Conservation (phyloP, 2,797 vertebrate species). For the Rhynchonycteris naso region DNA sequence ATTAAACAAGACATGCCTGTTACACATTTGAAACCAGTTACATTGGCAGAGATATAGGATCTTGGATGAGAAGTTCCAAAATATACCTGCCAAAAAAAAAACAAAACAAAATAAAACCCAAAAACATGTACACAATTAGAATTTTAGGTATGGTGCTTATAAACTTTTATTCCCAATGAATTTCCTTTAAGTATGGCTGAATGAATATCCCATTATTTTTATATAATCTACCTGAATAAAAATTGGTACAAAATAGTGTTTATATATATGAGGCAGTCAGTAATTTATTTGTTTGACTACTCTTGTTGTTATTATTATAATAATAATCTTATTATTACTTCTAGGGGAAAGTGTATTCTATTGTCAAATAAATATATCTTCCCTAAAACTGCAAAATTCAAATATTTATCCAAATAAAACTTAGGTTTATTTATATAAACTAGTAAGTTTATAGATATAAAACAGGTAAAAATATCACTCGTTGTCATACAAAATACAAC, state of each 20-base stretch:
- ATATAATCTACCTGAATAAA: background rate
- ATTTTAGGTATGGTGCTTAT: background rate
- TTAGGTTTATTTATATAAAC: no score
- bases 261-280: background rate
- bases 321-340: background rate
- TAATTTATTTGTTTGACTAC: background rate
- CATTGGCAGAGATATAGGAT: slow-evolving; percentile 97
- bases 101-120: slow-evolving; percentile 40
- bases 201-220: background rate
- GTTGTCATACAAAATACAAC: background rate
- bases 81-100: slow-evolving; percentile 90
- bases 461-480: slow-evolving; percentile 12
- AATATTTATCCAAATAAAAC: slow-evolving; percentile 45
- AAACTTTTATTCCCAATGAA: background rate
- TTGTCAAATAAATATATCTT: slow-evolving; percentile 15
- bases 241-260: background rate
- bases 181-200: slow-evolving; percentile 8
- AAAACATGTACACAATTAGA: background rate
- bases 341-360: background rate
- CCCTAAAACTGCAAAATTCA: slow-evolving; percentile 1
- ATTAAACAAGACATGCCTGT: slow-evolving; percentile 99
- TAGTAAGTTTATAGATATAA: no score
- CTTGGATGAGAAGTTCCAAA: slow-evolving; percentile 98
- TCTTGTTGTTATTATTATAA: background rate
- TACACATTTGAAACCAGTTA: slow-evolving; percentile 97